Evolutionary conservation across 2,888 invertebrate species (phyloP).

Genomic region (Euphydryas editha): DNA sequence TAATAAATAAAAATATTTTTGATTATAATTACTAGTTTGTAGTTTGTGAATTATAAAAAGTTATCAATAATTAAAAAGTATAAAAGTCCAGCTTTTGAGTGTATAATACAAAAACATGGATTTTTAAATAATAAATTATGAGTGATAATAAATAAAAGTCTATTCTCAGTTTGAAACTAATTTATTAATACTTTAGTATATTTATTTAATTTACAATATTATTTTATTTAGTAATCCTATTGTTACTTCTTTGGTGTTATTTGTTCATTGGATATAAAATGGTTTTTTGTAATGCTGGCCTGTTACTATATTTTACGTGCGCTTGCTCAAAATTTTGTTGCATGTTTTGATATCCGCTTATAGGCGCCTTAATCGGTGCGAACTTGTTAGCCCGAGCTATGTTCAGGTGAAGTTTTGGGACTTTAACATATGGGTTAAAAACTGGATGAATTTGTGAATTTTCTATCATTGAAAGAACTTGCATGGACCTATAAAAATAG

Average conservation of each 20-base stretch:
- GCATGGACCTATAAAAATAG: slow-evolving; percentile 22
- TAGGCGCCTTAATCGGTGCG: slow-evolving; percentile 41
- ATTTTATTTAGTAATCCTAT: not conserved
- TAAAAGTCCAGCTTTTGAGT: too few relatives aligned
- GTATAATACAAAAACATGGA: too few relatives aligned
- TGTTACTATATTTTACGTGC: not conserved
- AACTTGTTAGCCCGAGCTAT: slow-evolving; percentile 49
- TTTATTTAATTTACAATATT: slow-evolving; percentile 1
- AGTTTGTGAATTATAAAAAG: too few relatives aligned
- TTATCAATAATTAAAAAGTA: too few relatives aligned
- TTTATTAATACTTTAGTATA: too few relatives aligned
- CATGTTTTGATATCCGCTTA: slow-evolving; percentile 12
- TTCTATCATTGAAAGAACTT: slow-evolving; percentile 29
- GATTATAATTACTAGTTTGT: too few relatives aligned
- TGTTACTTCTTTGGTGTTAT: not conserved
- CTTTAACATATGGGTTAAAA: slow-evolving; percentile 37
- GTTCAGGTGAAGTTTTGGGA: slow-evolving; percentile 48
- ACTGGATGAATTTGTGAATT: slow-evolving; percentile 37
- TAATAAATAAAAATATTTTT: too few relatives aligned
- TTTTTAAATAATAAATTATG: too few relatives aligned
- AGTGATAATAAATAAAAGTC: too few relatives aligned
- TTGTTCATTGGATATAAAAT: not conserved
- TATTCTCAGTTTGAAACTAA: too few relatives aligned
- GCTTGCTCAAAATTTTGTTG: slow-evolving; percentile 9
- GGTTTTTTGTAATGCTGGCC: not conserved